A percentile compares a stretch with the other conserved stretches of the same genome.
Conservation (phyloP, 1,140 invertebrate genomes). For the Meloidogyne hapla region DNA sequence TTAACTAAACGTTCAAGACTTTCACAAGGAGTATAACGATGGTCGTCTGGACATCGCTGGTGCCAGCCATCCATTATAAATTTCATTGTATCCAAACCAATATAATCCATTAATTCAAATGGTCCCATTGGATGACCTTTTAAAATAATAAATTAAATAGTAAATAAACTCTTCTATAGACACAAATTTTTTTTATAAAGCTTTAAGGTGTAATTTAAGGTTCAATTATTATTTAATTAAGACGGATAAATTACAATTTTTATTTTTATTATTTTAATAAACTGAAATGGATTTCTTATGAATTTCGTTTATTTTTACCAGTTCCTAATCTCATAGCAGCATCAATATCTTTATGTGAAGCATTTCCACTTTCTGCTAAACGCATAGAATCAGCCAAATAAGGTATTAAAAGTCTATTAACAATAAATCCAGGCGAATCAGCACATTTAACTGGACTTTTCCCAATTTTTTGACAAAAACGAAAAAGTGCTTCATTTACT, state of each 20-base stretch:
- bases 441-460: slow-evolving; percentile 56
- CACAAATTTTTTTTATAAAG: too few relatives aligned
- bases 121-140: slow-evolving; percentile 69
- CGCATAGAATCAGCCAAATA: slow-evolving; percentile 76
- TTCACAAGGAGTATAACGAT: slow-evolving; percentile 73
- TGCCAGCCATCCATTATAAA: slow-evolving; percentile 74
- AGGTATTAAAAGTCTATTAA: slow-evolving; percentile 79
- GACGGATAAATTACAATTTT: too few relatives aligned
- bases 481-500: slow-evolving; percentile 74
- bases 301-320: slow-evolving; percentile 54
- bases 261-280: too few relatives aligned
- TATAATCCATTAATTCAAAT: slow-evolving; percentile 68
- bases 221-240: too few relatives aligned
- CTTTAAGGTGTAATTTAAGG: too few relatives aligned
- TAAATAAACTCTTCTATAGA: not conserved
- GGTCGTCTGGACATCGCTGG: slow-evolving; percentile 76
- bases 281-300: too few relatives aligned
- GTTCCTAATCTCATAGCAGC: slow-evolving; percentile 69
- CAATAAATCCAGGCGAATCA: slow-evolving; percentile 82
- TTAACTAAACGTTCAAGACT: slow-evolving; percentile 74
- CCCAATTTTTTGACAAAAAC: slow-evolving; percentile 76
- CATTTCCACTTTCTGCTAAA: slow-evolving; percentile 76
- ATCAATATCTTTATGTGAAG: slow-evolving; percentile 67
- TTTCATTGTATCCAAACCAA: slow-evolving; percentile 69
- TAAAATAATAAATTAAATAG: not conserved